phyloP scores from a whole-genome alignment of 35 echinoderm and acorn worm species.

The Anneissia japonica region DNA sequence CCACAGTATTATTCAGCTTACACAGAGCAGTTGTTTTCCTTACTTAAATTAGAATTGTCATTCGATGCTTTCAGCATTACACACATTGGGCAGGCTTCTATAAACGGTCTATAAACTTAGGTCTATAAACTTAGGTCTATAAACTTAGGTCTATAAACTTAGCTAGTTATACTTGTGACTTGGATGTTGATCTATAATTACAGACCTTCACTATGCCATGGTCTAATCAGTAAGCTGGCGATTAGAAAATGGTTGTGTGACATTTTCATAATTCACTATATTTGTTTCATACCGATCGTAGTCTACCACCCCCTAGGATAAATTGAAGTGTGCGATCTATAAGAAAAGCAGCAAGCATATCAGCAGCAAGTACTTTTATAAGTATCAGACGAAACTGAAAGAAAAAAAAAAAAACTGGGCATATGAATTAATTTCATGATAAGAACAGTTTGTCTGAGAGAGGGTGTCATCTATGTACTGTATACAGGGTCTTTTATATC shows the following conservation, averaged over 20 bases:
- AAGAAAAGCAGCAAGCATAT: slow-evolving; percentile 63
- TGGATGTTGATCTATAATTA: not conserved
- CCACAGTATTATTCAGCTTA: too few relatives aligned
- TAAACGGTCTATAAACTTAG: not conserved
- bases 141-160: not conserved
- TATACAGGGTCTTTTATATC: too few relatives aligned
- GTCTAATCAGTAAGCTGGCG: not conserved
- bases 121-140: not conserved
- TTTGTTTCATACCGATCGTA: slow-evolving; percentile 34
- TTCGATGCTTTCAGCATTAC: too few relatives aligned
- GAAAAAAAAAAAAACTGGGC: too few relatives aligned
- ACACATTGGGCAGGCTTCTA: too few relatives aligned
- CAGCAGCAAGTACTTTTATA: slow-evolving; percentile 62
- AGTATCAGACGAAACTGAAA: slow-evolving; percentile 81
- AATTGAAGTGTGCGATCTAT: slow-evolving; percentile 77
- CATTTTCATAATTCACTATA: not conserved
- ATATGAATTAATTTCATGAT: too few relatives aligned
- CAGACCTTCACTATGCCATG: not conserved
- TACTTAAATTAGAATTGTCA: too few relatives aligned
- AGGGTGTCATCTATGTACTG: too few relatives aligned
- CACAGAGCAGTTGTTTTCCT: too few relatives aligned
- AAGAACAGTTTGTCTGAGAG: too few relatives aligned
- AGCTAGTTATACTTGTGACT: not conserved
- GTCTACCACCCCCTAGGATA: slow-evolving; percentile 56
- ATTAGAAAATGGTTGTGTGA: not conserved